These are phyloP conservation scores for Ochotona princeps DNA, from an alignment of 2,113 vertebrate genomes.

Conservation along the genomic window DNA sequence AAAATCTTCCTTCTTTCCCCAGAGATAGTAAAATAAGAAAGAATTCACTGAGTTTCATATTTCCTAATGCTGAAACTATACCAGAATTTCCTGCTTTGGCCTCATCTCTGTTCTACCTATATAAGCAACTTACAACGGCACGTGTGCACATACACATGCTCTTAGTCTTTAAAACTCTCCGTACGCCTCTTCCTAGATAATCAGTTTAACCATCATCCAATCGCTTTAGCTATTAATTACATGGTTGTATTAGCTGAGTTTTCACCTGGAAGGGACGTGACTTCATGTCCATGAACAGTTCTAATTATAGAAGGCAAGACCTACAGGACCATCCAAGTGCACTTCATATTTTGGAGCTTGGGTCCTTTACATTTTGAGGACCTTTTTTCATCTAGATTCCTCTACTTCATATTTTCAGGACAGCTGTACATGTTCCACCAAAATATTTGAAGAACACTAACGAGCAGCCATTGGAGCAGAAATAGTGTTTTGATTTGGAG, in stretches of 20 bases:
- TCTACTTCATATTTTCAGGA: constrained; percentile 11
- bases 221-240: not conserved
- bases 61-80: not conserved
- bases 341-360: not conserved
- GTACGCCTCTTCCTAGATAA: not conserved
- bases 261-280: not conserved
- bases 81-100: not conserved
- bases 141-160: not conserved
- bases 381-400: not conserved
- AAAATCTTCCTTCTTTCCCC: not conserved
- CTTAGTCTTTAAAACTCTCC: not conserved
- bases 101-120: not conserved
- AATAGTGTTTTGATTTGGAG: not conserved
- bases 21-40: not conserved
- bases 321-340: not conserved
- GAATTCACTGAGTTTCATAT: not conserved
- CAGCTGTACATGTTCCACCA: constrained; percentile 31
- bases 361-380: not conserved
- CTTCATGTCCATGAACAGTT: not conserved
- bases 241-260: not conserved
- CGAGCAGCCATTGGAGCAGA: not conserved
- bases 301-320: not conserved
- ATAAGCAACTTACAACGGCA: not conserved
- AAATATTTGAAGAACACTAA: not conserved
- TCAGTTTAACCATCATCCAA: not conserved